Percentiles rank a stretch among this genome's conserved stretches.
Conservation (phyloP, 2,113 vertebrate genomes). For the Spea multiplicata region DNA sequence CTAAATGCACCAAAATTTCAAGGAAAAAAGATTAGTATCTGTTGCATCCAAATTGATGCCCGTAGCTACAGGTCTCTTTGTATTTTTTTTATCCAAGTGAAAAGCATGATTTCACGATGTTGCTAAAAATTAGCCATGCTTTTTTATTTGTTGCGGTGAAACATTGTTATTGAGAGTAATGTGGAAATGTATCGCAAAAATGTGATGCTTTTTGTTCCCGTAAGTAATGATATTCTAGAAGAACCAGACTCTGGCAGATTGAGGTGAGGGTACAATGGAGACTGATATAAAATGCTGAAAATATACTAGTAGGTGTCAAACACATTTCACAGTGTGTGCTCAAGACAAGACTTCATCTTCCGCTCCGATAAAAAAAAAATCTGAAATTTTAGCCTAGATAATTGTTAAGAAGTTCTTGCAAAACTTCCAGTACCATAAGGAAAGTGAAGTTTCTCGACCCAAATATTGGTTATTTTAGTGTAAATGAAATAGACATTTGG, state of each 20-base stretch:
- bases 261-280: neutral
- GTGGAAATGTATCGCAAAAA: neutral
- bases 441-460: no score
- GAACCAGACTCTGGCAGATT: neutral
- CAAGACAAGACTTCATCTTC: neutral
- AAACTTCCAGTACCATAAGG: neutral
- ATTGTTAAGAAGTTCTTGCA: neutral
- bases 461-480: neutral
- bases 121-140: no score
- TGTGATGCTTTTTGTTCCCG: neutral
- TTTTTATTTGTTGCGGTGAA: no score
- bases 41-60: no score
- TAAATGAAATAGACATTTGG: no score
- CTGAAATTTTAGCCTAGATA: neutral
- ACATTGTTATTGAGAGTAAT: neutral
- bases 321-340: conserved; percentile 4
- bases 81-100: no score
- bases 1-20: no score
- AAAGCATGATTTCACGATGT: no score
- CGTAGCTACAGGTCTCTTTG: no score
- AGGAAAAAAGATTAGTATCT: no score
- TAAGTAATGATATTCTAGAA: neutral
- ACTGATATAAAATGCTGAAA: neutral
- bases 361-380: neutral
- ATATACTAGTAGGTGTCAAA: conserved; percentile 1